These are phyloP conservation scores for Scaptomyza hsui DNA, from an alignment of 1,140 invertebrate species.

Conservation along the genomic window DNA sequence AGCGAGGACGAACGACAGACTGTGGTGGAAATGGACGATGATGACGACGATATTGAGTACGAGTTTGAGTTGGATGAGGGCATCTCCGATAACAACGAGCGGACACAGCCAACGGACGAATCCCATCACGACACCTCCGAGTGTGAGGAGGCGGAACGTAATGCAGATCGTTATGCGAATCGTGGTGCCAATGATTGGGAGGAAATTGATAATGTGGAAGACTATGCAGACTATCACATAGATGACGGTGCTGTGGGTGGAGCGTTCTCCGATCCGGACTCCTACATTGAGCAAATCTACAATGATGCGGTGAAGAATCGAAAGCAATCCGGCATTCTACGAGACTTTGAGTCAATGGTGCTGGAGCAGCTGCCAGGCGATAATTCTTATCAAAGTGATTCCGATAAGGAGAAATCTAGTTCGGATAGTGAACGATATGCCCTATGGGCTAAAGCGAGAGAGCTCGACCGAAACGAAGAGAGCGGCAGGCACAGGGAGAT, in stretches of 20 bases:
- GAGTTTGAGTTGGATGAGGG: conserved; percentile 77
- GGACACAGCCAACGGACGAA: conserved; percentile 77
- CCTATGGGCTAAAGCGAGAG: conserved; percentile 64
- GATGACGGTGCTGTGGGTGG: conserved; percentile 77
- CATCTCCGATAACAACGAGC: conserved; percentile 78
- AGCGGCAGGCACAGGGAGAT: conserved; percentile 41
- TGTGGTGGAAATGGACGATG: conserved; percentile 76
- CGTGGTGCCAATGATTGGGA: conserved; percentile 73
- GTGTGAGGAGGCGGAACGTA: conserved; percentile 79
- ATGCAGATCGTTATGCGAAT: conserved; percentile 76
- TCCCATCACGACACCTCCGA: conserved; percentile 80
- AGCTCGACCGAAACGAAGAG: conserved; percentile 45
- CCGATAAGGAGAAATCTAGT: conserved; percentile 65
- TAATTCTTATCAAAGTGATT: conserved; percentile 48
- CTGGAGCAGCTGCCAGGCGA: conserved; percentile 66
- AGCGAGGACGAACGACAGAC: conserved; percentile 81
- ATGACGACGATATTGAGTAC: conserved; percentile 69
- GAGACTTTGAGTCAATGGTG: conserved; percentile 76
- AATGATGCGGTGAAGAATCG: conserved; percentile 78
- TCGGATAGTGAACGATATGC: conserved; percentile 68
- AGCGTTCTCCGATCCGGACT: conserved; percentile 70
- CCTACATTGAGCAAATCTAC: conserved; percentile 81
- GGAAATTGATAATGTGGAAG: conserved; percentile 62
- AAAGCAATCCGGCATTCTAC: conserved; percentile 73
- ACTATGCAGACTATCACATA: conserved; percentile 53